These are phyloP conservation scores for Antigone vipio DNA, from an alignment of 2,113 vertebrate genomes.

Conservation along the genomic window DNA sequence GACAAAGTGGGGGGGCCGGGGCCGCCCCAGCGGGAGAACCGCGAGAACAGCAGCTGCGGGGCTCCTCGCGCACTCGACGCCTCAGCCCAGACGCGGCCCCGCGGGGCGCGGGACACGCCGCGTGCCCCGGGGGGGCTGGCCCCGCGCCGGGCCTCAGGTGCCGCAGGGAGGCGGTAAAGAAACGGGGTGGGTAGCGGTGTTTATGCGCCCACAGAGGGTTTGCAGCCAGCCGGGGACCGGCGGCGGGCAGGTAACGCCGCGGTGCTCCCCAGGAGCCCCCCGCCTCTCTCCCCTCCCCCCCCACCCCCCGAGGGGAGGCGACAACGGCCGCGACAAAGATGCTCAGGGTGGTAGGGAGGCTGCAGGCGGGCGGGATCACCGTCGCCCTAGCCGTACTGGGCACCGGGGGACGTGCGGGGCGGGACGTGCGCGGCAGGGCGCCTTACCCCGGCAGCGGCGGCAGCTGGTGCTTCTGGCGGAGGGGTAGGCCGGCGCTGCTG, in stretches of 20 bases:
- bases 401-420: not conserved
- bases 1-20: not conserved
- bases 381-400: not conserved
- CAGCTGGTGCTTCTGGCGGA: conserved; percentile 75
- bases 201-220: too few relatives aligned
- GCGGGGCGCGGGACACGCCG: too few relatives aligned
- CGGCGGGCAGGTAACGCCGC: not conserved
- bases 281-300: too few relatives aligned
- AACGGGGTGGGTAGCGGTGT: too few relatives aligned
- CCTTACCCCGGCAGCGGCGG: conserved; percentile 76
- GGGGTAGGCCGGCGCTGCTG: conserved; percentile 54
- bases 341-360: not conserved
- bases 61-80: not conserved
- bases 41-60: too few relatives aligned
- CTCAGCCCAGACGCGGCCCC: not conserved
- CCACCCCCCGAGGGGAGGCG: not conserved
- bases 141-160: not conserved
- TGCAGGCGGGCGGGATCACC: not conserved
- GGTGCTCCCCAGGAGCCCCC: too few relatives aligned
- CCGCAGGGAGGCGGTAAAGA: not conserved
- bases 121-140: not conserved
- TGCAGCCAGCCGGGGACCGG: not conserved
- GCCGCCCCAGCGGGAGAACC: not conserved
- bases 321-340: not conserved
- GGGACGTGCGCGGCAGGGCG: not conserved